phyloP scores from a whole-genome alignment of 2,888 invertebrate genomes.

The Gymnocheta viridis region DNA sequence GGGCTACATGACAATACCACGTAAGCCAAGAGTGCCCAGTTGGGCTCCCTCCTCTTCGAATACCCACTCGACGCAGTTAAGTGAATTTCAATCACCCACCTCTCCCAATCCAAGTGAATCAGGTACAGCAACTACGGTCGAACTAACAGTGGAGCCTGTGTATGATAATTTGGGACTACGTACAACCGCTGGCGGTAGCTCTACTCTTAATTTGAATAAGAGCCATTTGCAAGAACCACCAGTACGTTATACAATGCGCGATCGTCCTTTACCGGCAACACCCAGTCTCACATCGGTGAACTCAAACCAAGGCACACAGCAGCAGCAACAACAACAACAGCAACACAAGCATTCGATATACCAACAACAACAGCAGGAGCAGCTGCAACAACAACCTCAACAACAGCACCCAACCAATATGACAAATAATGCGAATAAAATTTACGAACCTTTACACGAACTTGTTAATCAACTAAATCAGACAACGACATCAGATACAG shows the following conservation, averaged over 20 bases:
- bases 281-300: constrained; percentile 81
- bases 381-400: constrained; percentile 79
- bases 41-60: constrained; percentile 88
- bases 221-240: constrained; percentile 78
- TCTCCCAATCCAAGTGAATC: constrained; percentile 80
- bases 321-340: constrained; percentile 73
- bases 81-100: constrained; percentile 76
- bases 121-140: constrained; percentile 82
- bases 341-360: constrained; percentile 77
- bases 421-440: constrained; percentile 73
- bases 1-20: constrained; percentile 93
- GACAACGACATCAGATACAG: constrained; percentile 77
- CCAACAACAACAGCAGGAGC: constrained; percentile 77
- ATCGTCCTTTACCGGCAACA: constrained; percentile 86
- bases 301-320: constrained; percentile 72
- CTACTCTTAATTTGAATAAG: constrained; percentile 89
- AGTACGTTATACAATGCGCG: constrained; percentile 85
- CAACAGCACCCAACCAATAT: constrained; percentile 73
- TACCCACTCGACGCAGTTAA: constrained; percentile 69
- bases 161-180: constrained; percentile 93
- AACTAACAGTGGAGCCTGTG: constrained; percentile 88
- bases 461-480: constrained; percentile 75
- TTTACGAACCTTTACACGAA: constrained; percentile 81
- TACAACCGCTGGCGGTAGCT: constrained; percentile 94
- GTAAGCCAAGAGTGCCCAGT: constrained; percentile 91